Evolutionary conservation across 53 echinoderm and acorn worm species (phyloP).

Genomic region (Temnopleurus reevesii): DNA sequence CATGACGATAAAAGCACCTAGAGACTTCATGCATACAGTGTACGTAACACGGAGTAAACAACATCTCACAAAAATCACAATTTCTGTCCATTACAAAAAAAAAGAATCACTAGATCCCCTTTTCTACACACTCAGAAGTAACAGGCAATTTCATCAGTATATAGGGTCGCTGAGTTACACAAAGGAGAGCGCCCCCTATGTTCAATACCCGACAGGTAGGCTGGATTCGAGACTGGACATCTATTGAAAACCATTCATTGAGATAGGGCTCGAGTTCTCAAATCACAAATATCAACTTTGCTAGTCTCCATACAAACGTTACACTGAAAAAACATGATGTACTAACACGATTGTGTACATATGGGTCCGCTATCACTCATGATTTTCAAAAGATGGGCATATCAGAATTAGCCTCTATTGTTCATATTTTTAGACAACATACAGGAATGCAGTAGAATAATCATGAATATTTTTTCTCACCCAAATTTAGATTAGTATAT

Average conservation of each 20-base stretch:
- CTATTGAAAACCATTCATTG: neutral
- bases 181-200: neutral
- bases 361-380: constrained; percentile 21
- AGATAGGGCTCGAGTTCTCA: neutral
- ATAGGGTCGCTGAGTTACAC: neutral
- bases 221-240: neutral
- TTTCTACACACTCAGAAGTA: constrained; percentile 13
- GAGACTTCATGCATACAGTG: constrained; percentile 54
- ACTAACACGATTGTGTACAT: neutral
- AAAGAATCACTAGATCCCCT: neutral
- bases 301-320: neutral
- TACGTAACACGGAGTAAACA: constrained; percentile 4
- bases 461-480: neutral
- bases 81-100: neutral
- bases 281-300: neutral
- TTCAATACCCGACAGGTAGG: neutral
- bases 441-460: neutral
- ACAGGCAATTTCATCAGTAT: neutral
- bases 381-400: neutral
- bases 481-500: too few relatives aligned
- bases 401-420: neutral
- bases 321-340: neutral
- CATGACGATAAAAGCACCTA: constrained; percentile 34
- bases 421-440: neutral
- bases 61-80: constrained; percentile 20